phyloP scores from a whole-genome alignment of 2,113 vertebrate genomes.

The Numenius arquata region DNA sequence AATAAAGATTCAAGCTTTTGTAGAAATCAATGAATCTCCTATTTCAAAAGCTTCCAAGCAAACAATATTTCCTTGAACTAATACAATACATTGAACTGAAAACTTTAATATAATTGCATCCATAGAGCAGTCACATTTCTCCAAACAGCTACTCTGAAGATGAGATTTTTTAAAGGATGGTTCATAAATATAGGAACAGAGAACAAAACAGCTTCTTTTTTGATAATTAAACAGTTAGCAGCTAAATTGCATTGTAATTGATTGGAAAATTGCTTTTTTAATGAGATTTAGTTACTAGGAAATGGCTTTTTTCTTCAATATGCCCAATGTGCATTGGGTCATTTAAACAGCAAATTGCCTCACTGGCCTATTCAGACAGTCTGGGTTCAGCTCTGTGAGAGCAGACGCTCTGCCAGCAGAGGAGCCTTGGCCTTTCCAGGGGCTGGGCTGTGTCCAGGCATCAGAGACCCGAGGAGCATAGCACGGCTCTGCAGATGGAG shows the following conservation, averaged over 20 bases:
- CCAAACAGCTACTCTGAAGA: background rate
- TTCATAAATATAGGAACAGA: conserved; percentile 54
- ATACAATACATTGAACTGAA: conserved; percentile 9
- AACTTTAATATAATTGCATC: conserved; percentile 20
- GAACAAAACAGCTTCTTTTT: conserved; percentile 52
- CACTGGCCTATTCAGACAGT: background rate
- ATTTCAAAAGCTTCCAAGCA: background rate
- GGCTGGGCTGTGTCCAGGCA: background rate
- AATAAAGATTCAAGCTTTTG: conserved; percentile 13
- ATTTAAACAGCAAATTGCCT: conserved; percentile 66
- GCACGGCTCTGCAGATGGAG: background rate
- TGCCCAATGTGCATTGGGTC: conserved; percentile 49
- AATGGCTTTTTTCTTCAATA: conserved; percentile 63
- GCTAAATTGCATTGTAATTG: conserved; percentile 78
- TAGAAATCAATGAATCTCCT: conserved; percentile 43
- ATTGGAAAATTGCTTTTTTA: conserved; percentile 80
- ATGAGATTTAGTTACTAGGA: conserved; percentile 77
- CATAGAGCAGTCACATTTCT: background rate
- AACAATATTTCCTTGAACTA: background rate
- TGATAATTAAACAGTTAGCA: conserved; percentile 78
- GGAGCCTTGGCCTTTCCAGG: background rate
- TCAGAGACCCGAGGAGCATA: background rate
- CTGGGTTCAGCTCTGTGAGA: background rate
- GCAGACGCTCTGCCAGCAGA: background rate
- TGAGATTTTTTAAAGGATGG: background rate